Percentiles rank a stretch among this genome's conserved stretches.
Evolutionary conservation across 2,888 invertebrate genomes (phyloP).

Genomic region (Auanema sp.): DNA sequence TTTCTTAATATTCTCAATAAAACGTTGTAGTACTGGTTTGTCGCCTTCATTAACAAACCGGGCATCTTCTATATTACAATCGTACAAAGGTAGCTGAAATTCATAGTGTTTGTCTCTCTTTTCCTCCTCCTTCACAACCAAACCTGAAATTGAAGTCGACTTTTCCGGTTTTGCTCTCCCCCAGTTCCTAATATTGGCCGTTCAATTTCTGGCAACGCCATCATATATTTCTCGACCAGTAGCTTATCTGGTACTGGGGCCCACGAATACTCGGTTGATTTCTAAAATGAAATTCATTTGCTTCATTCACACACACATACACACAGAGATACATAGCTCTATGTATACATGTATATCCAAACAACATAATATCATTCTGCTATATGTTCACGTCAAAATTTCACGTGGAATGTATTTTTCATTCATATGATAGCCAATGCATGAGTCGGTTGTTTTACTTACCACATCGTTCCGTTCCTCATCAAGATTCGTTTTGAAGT

Average conservation of each 20-base stretch:
- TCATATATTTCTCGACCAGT: constrained; percentile 73
- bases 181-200: constrained; percentile 81
- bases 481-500: constrained; percentile 27
- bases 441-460: background rate
- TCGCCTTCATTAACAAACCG: constrained; percentile 45
- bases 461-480: background rate
- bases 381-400: background rate
- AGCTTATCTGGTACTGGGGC: constrained; percentile 45
- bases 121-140: no score
- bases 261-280: constrained; percentile 48
- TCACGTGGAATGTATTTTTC: background rate
- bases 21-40: constrained; percentile 48
- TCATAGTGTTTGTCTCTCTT: background rate
- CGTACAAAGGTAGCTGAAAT: constrained; percentile 57
- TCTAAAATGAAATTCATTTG: constrained; percentile 22
- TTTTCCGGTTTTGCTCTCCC: constrained; percentile 79
- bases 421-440: background rate
- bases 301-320: no score
- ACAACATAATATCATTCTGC: background rate
- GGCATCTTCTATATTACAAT: constrained; percentile 53
- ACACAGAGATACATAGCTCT: background rate
- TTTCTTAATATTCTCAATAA: constrained; percentile 50
- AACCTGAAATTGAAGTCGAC: constrained; percentile 81
- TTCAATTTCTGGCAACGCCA: constrained; percentile 68
- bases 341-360: background rate